Conservation (phyloP, 2,888 invertebrate species). For the Selenia dentaria region DNA sequence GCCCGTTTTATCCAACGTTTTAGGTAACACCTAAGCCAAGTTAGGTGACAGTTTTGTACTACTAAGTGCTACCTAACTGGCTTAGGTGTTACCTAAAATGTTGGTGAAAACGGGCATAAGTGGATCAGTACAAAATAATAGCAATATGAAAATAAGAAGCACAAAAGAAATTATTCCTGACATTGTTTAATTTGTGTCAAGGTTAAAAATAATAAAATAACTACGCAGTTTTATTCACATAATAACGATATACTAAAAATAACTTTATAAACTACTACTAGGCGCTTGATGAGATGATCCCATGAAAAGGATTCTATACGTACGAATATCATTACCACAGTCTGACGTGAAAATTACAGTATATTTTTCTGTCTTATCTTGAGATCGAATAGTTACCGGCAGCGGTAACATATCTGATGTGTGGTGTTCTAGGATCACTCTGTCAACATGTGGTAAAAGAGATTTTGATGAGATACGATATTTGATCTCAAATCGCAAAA, state of each 20-base stretch:
- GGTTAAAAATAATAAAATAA: not conserved
- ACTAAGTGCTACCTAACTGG: too few relatives aligned
- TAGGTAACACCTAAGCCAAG: too few relatives aligned
- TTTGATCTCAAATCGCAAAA: constrained; percentile 53
- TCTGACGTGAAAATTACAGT: constrained; percentile 68
- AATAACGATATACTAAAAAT: not conserved
- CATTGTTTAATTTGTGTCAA: not conserved
- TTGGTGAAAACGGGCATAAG: too few relatives aligned
- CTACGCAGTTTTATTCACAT: not conserved
- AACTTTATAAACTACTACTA: constrained; percentile 2
- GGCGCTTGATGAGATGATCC: constrained; percentile 25
- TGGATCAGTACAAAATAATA: too few relatives aligned
- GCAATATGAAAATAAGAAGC: too few relatives aligned
- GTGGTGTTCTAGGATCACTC: constrained; percentile 58
- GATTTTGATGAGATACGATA: constrained; percentile 59
- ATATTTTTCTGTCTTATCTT: constrained; percentile 62
- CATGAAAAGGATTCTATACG: constrained; percentile 64
- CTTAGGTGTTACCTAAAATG: too few relatives aligned
- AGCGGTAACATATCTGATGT: constrained; percentile 52
- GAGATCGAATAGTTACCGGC: constrained; percentile 56
- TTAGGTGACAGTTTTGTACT: too few relatives aligned
- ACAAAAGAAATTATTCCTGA: too few relatives aligned
- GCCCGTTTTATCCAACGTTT: too few relatives aligned
- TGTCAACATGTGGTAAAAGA: constrained; percentile 54
- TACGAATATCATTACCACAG: constrained; percentile 74